Evolutionary conservation across 1,140 invertebrate species (phyloP), one percentile per base, ranked within the genome.

Genomic region (Trichoplusia ni): DNA sequence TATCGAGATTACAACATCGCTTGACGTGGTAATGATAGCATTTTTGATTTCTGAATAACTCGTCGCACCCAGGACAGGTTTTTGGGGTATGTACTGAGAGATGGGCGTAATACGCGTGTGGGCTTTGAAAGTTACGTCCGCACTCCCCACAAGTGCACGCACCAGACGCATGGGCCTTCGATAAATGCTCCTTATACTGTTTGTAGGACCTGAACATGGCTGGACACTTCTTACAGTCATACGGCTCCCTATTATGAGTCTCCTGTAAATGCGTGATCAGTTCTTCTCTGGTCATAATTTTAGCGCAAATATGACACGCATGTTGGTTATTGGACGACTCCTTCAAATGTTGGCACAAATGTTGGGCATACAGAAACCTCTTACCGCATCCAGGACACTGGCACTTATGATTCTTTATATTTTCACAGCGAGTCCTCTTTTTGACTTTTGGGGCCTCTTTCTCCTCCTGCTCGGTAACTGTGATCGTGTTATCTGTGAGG

Each of bases 1-100:
- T 73, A 16, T 82, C 71, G 18, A 83, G 64, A 35, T 84, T 72
- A 25, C 78, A 81, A 58, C 84, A 87, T 19, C 61, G 58, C 38
- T 77, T 82, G 0, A 84, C 74, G 35, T 88, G 84, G 47, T 83
- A 64, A 4, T 77, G 46, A 35, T 84, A 85, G 19, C 84, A 88
- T 2, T 68, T 73, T 44, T 81, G 78, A 44, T 89, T 88, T 2
- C 73, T 70, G 51, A 84, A 89, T 7, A 75, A 4, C 19, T 77
- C 81, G n/a, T 82, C 71, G 40, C 86, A 89, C 0, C 64, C 65
- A 0, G 82, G 83, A 44, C 86, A 89, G 0, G 56, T 73, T 54
- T 86, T 84, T 3, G 59, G 44, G 2, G 47, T 46, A 37, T 86
- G 84, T 6, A 84, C 54, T 0, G 74, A 71, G 4, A 75, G 63